Conservation (phyloP, 2,113 vertebrate genomes). For the Pterocles gutturalis region DNA sequence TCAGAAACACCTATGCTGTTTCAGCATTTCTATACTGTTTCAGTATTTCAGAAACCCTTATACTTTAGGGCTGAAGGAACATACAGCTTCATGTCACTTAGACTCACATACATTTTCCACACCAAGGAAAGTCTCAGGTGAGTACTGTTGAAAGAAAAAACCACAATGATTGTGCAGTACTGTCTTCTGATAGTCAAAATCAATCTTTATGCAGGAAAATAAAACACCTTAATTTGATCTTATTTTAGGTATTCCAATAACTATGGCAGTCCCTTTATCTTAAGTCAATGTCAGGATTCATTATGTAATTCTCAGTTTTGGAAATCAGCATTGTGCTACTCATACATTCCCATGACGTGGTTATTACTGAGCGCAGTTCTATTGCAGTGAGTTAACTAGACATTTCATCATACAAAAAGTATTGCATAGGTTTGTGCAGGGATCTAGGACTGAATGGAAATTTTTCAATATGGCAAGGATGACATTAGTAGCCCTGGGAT, state of each 20-base stretch:
- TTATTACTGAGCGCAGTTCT: not conserved
- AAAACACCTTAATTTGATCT: not conserved
- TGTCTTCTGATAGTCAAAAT: not conserved
- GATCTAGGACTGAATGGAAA: not conserved
- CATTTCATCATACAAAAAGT: not conserved
- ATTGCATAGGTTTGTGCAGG: not conserved
- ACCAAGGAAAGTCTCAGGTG: not conserved
- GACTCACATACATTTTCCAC: not conserved
- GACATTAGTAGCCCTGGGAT: not conserved
- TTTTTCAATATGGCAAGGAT: not conserved
- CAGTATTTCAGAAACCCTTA: not conserved
- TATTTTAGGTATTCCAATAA: not conserved
- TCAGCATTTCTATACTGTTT: not conserved
- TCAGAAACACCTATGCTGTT: not conserved
- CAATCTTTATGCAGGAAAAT: not conserved
- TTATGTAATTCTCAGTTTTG: not conserved
- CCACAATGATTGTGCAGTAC: not conserved
- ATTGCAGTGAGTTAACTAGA: not conserved
- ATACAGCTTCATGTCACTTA: not conserved
- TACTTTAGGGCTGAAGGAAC: not conserved
- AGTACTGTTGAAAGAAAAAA: not conserved
- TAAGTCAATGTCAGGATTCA: not conserved
- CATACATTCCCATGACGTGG: not conserved
- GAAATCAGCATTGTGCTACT: not conserved
- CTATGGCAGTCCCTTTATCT: not conserved